A percentile compares a stretch with the other conserved stretches of the same genome.
These are phyloP conservation scores for Sebastolobus alascanus DNA, from an alignment of 2,797 vertebrate genomes.

Conservation along the genomic window DNA sequence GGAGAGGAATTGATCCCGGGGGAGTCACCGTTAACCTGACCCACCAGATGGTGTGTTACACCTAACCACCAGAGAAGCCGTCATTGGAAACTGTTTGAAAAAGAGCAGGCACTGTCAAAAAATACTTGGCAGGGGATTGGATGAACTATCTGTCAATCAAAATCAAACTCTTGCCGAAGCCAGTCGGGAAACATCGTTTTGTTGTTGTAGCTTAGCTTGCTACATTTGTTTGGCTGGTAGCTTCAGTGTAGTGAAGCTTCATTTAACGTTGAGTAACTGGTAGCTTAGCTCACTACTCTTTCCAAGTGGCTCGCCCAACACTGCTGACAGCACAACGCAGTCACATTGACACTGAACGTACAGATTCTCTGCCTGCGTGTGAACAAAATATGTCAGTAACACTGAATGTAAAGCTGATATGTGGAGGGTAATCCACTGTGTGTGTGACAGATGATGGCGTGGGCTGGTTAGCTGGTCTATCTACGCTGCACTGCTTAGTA, in stretches of 20 bases:
- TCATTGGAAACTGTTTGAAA: background rate
- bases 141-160: background rate
- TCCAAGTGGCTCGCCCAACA: background rate
- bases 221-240: too few species aligned
- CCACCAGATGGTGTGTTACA: background rate
- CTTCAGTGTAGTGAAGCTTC: too few species aligned
- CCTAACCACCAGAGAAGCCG: background rate
- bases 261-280: too few species aligned
- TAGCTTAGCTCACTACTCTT: too few species aligned
- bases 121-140: background rate
- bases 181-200: background rate
- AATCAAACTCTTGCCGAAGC: background rate
- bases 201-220: too few species aligned
- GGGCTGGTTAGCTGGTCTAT: conserved; percentile 55
- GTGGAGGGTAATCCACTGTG: conserved; percentile 26
- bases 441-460: conserved; percentile 57
- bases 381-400: conserved; percentile 46
- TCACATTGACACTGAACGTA: conserved; percentile 28
- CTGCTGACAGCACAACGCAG: background rate
- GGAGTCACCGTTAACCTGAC: background rate
- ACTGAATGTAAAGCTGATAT: conserved; percentile 44
- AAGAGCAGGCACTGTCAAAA: background rate
- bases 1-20: too few species aligned
- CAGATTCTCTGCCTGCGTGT: conserved; percentile 28
- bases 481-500: conserved; percentile 47